phyloP scores from a whole-genome alignment of 2,888 invertebrate genomes.

The Deilephila elpenor region DNA sequence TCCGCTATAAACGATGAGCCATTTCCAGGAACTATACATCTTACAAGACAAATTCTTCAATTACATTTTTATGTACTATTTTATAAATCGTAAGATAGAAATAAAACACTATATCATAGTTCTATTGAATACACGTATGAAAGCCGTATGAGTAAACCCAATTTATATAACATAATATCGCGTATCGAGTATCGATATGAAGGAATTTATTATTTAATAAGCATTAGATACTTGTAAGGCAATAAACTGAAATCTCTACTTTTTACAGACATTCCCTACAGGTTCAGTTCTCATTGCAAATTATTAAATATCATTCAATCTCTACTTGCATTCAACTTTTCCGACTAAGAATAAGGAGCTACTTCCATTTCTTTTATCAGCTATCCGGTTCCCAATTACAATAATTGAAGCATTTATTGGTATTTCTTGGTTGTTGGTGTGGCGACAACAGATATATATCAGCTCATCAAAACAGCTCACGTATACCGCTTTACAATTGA shows the following conservation, averaged over 20 bases:
- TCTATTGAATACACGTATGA: too few relatives aligned
- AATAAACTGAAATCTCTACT: too few relatives aligned
- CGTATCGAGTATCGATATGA: too few relatives aligned
- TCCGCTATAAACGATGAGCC: constrained; percentile 10
- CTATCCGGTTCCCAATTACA: background rate
- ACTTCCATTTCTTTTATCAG: constrained; percentile 9
- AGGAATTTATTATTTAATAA: too few relatives aligned
- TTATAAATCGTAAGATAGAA: background rate
- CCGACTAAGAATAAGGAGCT: background rate
- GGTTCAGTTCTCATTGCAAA: background rate
- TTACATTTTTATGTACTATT: background rate
- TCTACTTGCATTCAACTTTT: background rate
- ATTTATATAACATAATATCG: too few relatives aligned
- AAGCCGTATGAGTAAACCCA: too few relatives aligned
- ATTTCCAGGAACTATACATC: background rate
- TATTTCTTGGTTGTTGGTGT: background rate
- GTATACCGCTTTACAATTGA: constrained; percentile 31
- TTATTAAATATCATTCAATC: background rate
- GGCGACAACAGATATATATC: constrained; percentile 27
- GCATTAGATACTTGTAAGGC: too few relatives aligned
- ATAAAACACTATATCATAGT: background rate
- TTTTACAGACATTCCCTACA: background rate
- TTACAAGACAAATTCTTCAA: background rate
- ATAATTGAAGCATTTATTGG: constrained; percentile 23
- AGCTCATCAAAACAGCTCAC: constrained; percentile 43